Conservation (phyloP, 2,888 invertebrate species). For the Synanthedon vespiformis region DNA sequence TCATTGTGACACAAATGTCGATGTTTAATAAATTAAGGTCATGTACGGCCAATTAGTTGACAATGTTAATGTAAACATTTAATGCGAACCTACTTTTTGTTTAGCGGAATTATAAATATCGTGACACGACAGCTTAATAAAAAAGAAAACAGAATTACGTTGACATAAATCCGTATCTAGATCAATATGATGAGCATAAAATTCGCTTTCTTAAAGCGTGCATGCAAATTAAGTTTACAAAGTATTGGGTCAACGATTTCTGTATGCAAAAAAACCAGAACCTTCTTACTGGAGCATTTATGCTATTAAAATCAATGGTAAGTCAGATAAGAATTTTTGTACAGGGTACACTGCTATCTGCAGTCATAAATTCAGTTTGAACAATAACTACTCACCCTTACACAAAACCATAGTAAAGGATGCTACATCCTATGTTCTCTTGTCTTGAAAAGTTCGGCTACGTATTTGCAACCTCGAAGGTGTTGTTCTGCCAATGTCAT, state of each 20-base stretch:
- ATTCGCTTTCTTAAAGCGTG: background rate
- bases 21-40: background rate
- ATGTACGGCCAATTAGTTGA: background rate
- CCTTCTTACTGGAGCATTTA: no score
- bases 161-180: background rate
- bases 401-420: no score
- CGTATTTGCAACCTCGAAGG: no score
- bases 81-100: background rate
- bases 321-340: no score
- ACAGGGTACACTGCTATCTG: no score
- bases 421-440: no score
- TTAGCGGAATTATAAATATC: background rate
- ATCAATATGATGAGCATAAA: background rate
- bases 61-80: background rate
- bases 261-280: background rate
- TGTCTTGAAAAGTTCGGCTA: no score
- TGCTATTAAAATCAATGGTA: no score
- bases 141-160: background rate
- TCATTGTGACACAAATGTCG: no score
- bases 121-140: background rate
- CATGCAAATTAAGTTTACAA: background rate
- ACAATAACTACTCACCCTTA: no score
- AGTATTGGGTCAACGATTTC: background rate
- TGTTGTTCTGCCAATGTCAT: no score
- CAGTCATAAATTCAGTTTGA: no score